Evolutionary conservation across 2,797 vertebrate genomes (phyloP).

Genomic region (Gallinago solitaria): DNA sequence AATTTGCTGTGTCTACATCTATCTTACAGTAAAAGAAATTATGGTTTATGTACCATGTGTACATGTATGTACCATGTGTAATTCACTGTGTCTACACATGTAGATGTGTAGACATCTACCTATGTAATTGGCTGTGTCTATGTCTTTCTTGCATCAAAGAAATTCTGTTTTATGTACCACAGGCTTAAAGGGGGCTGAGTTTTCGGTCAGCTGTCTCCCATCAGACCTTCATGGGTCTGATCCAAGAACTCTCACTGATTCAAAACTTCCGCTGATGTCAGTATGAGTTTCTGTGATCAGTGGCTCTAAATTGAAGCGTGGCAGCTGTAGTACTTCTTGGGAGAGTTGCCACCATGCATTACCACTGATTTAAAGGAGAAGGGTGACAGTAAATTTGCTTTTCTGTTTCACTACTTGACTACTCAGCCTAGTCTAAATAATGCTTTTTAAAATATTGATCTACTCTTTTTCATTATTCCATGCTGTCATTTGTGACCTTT

Average conservation of each 20-base stretch:
- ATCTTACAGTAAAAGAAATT: neutral
- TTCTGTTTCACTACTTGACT: neutral
- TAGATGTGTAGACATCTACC: neutral
- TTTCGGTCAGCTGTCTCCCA: neutral
- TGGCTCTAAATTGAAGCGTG: neutral
- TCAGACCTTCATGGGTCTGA: neutral
- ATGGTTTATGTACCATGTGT: neutral
- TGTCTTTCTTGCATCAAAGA: neutral
- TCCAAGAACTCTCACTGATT: neutral
- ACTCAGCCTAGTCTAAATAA: neutral
- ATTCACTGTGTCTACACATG: no score
- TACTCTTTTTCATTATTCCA: constrained; percentile 9
- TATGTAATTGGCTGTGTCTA: neutral
- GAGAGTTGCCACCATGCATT: neutral
- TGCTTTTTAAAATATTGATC: neutral
- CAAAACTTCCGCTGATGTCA: neutral
- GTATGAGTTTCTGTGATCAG: neutral
- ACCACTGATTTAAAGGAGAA: neutral
- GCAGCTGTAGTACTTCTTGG: neutral
- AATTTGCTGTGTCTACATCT: no score
- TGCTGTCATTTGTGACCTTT: constrained; percentile 46
- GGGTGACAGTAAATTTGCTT: neutral
- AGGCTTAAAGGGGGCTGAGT: neutral
- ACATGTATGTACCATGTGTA: no score
- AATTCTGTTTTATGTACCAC: neutral